Conservation (phyloP, 2,797 vertebrate genomes). For the Chaetodon trifasciatus region DNA sequence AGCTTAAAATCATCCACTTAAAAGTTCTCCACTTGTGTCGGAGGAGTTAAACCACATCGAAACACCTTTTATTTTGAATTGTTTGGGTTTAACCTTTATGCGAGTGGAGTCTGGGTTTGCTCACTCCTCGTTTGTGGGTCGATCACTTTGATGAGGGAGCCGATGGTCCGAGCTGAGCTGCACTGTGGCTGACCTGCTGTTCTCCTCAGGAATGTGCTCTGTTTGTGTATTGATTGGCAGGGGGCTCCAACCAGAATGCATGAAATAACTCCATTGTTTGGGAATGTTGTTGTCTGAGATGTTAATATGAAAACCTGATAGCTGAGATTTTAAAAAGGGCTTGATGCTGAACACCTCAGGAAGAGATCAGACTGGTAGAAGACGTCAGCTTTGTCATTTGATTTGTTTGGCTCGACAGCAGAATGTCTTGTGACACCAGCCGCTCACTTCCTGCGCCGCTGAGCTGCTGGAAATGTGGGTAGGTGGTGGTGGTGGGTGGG, state of each 20-base stretch:
- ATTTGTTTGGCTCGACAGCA: constrained; percentile 1
- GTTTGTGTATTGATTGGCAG: constrained; percentile 62
- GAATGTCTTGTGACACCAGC: constrained; percentile 27
- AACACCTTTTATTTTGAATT: background rate
- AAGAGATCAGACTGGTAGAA: constrained; percentile 8
- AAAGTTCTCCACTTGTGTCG: background rate
- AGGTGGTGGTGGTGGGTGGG: constrained; percentile 37
- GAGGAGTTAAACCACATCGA: background rate
- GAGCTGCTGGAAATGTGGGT: constrained; percentile 33
- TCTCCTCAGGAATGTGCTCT: constrained; percentile 54
- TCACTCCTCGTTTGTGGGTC: background rate
- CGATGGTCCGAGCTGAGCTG: constrained; percentile 48
- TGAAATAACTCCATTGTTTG: constrained; percentile 42
- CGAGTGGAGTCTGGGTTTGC: background rate
- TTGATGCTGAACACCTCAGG: too few relatives aligned
- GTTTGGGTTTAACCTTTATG: background rate
- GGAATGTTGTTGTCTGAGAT: background rate
- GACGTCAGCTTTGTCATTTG: constrained; percentile 8
- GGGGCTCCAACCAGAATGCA: constrained; percentile 35
- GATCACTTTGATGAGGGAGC: background rate
- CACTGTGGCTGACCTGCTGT: constrained; percentile 50
- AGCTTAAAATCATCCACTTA: background rate
- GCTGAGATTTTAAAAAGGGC: too few relatives aligned
- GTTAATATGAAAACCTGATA: background rate
- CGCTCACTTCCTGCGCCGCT: constrained; percentile 19